Base-by-base conservation (phyloP, 2,797 vertebrate species). In the Chaetophractus vellerosus region DNA sequence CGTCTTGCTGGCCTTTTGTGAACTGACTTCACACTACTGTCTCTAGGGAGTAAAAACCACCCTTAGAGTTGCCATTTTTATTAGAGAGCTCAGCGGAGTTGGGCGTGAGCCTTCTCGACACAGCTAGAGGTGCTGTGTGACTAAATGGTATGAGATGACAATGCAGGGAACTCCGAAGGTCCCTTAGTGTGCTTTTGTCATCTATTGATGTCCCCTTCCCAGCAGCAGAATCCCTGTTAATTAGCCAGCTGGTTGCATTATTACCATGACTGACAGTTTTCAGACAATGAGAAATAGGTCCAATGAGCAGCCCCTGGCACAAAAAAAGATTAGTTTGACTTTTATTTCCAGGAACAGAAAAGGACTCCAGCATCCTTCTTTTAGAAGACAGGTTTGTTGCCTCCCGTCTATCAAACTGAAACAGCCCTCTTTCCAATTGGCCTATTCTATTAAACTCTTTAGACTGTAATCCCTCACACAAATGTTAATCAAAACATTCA, bases 291-390 rank as follows among this genome's bases (percentile, higher is more conserved):
- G 36, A 96, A 86, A 50, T 23, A 80, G 38, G 28, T 52, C 68
- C 59, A 85, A 31, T 0, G 9, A 83, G 24, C 61, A 97, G 90
- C 28, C 79, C 28, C 61, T 63, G 6, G 24, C 57, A 50, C 83
- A 50, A 69, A 94, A 92, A 94, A 92, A 5, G 0, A 57, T 94
- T 95, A n/a, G 36, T 96, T 96, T 96, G 83, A 94, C 66, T 95
- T 64, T 88, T 52, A 48, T 95, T 97, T 96, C 80, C 69, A 79
- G 26, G 61, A 88, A 92, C 16, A 94, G 64, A 93, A 90, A 45
- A 93, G 9, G 55, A 69, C 28, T 95, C 69, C 71, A 96, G 59
- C 45, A 95, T 90, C 57, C 50, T 36, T 16, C 61, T 95, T 91
- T 55, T 55, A 97, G 92, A 71, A 63, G 72, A 89, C 57, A 72